Evolutionary conservation across 2,113 vertebrate species (phyloP).

Genomic region (Dromiciops gliroides): DNA sequence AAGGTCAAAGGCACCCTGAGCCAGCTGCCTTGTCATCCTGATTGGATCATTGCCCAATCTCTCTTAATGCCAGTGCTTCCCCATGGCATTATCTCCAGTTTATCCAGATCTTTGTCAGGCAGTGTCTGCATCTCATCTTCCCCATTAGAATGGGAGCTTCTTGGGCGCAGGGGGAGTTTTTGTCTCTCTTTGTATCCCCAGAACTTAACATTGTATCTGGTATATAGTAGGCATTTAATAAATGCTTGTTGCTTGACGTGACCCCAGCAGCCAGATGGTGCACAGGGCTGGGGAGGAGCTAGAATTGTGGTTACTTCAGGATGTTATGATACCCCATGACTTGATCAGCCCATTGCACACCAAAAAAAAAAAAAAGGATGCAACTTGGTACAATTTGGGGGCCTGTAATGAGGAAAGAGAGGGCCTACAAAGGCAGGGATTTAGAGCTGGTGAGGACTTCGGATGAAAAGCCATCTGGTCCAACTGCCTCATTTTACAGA

Average conservation of each 20-base stretch:
- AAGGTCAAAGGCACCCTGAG: background rate
- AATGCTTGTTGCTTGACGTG: background rate
- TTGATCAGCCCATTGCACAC: no score
- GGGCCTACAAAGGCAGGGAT: background rate
- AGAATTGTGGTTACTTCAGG: background rate
- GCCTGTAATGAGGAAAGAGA: background rate
- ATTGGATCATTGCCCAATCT: background rate
- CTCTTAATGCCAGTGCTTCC: background rate
- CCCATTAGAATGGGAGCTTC: background rate
- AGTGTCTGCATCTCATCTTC: background rate
- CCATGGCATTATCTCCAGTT: background rate
- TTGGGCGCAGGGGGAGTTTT: background rate
- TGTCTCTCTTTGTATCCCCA: background rate
- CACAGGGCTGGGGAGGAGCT: background rate
- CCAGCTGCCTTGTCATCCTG: background rate
- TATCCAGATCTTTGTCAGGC: background rate
- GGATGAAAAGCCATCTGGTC: background rate
- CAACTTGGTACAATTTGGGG: background rate
- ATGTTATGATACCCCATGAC: background rate
- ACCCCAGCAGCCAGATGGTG: background rate
- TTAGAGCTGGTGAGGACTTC: no score
- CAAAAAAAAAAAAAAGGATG: no score
- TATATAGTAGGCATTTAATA: background rate
- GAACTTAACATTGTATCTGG: background rate
- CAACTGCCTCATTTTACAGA: background rate